phyloP scores from a whole-genome alignment of 2,888 invertebrate genomes.

The Aquatica leii region DNA sequence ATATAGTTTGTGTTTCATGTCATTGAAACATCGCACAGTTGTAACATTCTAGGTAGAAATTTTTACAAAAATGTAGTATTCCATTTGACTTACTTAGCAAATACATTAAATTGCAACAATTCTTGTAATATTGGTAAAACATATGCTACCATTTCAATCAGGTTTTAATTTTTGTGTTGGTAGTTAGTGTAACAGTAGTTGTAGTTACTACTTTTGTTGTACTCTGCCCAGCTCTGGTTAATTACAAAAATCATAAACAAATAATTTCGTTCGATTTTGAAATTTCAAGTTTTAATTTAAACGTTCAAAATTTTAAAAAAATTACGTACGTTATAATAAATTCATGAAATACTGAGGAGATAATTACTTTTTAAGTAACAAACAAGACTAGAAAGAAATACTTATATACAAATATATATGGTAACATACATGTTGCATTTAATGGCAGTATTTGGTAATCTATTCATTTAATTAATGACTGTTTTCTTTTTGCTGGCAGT shows the following conservation, averaged over 20 bases:
- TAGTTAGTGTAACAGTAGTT: too few species aligned
- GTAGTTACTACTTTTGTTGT: slow-evolving; percentile 9
- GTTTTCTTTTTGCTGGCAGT: slow-evolving; percentile 40
- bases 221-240: slow-evolving; percentile 14
- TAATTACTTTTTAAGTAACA: slow-evolving; percentile 35
- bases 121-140: slow-evolving; percentile 1
- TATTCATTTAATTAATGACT: slow-evolving; percentile 17
- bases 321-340: slow-evolving; percentile 12
- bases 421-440: slow-evolving; percentile 34
- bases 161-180: neutral
- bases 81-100: slow-evolving; percentile 14
- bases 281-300: neutral
- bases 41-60: slow-evolving; percentile 14
- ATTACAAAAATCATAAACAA: slow-evolving; percentile 2
- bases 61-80: slow-evolving; percentile 14
- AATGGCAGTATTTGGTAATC: slow-evolving; percentile 26
- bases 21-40: slow-evolving; percentile 14
- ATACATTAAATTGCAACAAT: slow-evolving; percentile 14
- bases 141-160: slow-evolving; percentile 11
- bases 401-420: slow-evolving; percentile 17
- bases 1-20: slow-evolving; percentile 14
- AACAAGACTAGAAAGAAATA: slow-evolving; percentile 35
- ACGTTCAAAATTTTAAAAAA: neutral
- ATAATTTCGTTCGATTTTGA: neutral
- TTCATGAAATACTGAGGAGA: slow-evolving; percentile 24